A percentile compares a stretch with the other conserved stretches of the same genome.
Evolutionary conservation across 2,113 vertebrate species (phyloP).

Genomic region (Pseudorhombus dupliciocellatus): DNA sequence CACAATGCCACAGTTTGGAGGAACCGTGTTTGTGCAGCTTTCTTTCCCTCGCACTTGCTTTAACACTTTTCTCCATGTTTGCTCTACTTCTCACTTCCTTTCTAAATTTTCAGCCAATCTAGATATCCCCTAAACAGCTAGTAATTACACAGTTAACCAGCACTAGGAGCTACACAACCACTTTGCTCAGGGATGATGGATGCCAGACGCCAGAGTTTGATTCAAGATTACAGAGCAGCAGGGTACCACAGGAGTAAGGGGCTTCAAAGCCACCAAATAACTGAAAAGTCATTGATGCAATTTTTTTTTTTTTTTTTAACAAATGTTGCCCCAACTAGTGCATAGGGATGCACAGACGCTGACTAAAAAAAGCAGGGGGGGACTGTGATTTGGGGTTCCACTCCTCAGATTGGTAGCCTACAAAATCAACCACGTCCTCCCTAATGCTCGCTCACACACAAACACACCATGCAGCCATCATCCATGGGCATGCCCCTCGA

Average conservation of each 20-base stretch:
- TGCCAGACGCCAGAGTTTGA: constrained; percentile 76
- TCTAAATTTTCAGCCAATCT: constrained; percentile 55
- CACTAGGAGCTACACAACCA: constrained; percentile 62
- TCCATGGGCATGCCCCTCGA: constrained; percentile 76
- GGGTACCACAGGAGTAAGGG: constrained; percentile 48
- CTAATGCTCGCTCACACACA: constrained; percentile 40
- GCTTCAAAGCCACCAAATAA: constrained; percentile 79
- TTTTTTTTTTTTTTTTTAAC: constrained; percentile 73
- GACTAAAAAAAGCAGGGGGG: constrained; percentile 22
- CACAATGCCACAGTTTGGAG: constrained; percentile 49
- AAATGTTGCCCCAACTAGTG: constrained; percentile 65
- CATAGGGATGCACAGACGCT: constrained; percentile 63
- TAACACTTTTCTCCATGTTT: constrained; percentile 37
- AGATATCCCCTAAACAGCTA: constrained; percentile 74
- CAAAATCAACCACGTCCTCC: constrained; percentile 57
- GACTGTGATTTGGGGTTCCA: constrained; percentile 54
- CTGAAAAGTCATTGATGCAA: constrained; percentile 71
- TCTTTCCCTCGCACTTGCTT: constrained; percentile 31
- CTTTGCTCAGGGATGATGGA: constrained; percentile 76
- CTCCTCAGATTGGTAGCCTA: constrained; percentile 68
- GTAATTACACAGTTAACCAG: constrained; percentile 78
- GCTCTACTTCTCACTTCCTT: constrained; percentile 26
- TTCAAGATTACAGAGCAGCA: constrained; percentile 77
- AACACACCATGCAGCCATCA: constrained; percentile 68
- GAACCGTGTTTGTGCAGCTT: constrained; percentile 35